Conservation (phyloP, 2,797 vertebrate genomes). For the Natrix natrix region DNA sequence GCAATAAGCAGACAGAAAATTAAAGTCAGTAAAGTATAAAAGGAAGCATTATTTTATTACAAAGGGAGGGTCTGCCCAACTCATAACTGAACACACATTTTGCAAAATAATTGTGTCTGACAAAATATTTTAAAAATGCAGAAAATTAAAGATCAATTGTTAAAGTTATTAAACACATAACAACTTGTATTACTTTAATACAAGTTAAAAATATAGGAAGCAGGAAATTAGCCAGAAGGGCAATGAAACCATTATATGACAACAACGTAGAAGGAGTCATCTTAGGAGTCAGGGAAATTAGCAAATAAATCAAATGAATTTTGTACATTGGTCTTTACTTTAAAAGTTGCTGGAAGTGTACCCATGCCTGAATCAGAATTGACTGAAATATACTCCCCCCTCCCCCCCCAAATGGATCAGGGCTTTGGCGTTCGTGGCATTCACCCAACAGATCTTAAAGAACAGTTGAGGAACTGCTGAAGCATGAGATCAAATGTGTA, state of each 20-base stretch:
- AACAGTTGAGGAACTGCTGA: slow-evolving; percentile 4
- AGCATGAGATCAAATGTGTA: not conserved
- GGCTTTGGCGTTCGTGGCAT: not conserved
- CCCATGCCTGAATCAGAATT: not conserved
- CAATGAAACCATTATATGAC: not conserved
- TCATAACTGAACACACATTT: not conserved
- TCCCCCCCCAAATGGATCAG: not conserved
- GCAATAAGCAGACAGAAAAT: not conserved
- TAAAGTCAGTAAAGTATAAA: slow-evolving; percentile 10
- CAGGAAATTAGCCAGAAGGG: not conserved
- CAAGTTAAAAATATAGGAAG: slow-evolving; percentile 4
- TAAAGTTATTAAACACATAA: not conserved
- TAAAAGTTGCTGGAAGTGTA: not conserved
- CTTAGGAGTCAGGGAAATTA: not conserved
- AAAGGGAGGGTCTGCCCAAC: not conserved
- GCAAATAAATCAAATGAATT: not conserved
- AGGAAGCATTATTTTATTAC: slow-evolving; percentile 9
- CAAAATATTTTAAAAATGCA: not conserved
- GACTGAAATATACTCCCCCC: not conserved
- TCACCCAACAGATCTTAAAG: slow-evolving; percentile 6
- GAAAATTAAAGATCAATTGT: not conserved
- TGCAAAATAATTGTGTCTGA: not conserved
- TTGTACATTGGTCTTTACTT: not conserved
- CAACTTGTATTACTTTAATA: not conserved
- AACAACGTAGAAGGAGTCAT: not conserved